Evolutionary conservation across 2,113 vertebrate genomes (phyloP), one percentile per base, ranked within the genome.

Genomic region (Melanostigma gelatinosum): DNA sequence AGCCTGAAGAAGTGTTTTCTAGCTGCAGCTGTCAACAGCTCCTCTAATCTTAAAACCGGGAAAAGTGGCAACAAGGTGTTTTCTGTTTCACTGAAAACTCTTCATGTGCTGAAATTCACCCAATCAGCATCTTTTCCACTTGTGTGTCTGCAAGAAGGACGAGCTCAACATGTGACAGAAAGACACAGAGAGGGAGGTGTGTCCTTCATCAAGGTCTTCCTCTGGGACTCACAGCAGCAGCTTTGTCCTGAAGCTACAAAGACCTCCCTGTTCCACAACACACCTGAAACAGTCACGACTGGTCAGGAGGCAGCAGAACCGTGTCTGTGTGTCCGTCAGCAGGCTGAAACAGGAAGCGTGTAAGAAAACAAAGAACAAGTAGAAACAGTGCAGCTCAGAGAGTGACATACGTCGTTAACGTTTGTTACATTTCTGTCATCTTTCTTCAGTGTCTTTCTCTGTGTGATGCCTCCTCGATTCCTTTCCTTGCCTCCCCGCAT

Each of bases 161-260:
- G 86, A 84, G 63, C 75, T 79, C 46, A 50, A 16, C 34, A 9
- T 48, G 16, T 52, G 42, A 44, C 46, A 3, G 60, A 7, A 52
- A 75, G 65, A 62, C 6, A 52, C 32, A 32, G 48, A 32, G 50
- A 42, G 9, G 34, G 86, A 73, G 76, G 77, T 64, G 75, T 80
- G 90, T 91, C 91, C 90, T 89, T 89, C 83, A 63, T 57, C 86
- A 55, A 85, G 75, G 86, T 90, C 73, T 54, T 68, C 38, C 74
- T 40, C 69, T 62, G 48, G 10, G 81, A 74, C 42, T 85, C 86
- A 95, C 93, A 95, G 93, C 89, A 60, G 76, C 85, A 75, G 87
- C 93, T 94, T 94, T 95, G 93, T 95, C 72, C 86, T 3, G 42
- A 71, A 82, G 0, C 6, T 22, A 95, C 94, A 95, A 94, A 94